Percentiles rank a stretch among this genome's conserved stretches.
These are phyloP conservation scores for Bambusicola thoracicus DNA, from an alignment of 2,113 vertebrate species.

Conservation along the genomic window DNA sequence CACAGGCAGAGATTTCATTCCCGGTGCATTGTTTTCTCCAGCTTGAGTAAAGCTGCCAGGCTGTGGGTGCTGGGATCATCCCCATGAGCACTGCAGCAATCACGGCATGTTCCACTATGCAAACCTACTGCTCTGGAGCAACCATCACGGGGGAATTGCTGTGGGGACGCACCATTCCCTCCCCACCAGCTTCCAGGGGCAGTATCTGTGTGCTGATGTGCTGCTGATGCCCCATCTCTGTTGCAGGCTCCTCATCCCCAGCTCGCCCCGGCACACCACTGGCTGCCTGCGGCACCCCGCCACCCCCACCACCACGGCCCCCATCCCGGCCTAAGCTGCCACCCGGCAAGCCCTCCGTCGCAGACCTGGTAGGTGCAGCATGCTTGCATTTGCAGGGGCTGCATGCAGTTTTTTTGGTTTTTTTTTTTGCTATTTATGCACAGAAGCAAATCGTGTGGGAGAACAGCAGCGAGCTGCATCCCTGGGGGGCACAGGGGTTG, in stretches of 20 bases:
- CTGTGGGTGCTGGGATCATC: accelerated
- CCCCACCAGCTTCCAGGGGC: background rate
- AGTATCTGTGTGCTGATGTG: background rate
- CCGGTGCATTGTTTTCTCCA: accelerated
- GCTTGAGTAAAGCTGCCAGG: accelerated
- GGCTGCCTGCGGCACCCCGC: constrained; percentile 82
- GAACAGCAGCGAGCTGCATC: background rate
- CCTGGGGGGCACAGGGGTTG: too few species aligned
- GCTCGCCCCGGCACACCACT: constrained; percentile 89
- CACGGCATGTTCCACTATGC: accelerated
- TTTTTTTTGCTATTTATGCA: accelerated
- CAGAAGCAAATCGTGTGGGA: accelerated
- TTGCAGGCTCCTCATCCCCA: constrained; percentile 90
- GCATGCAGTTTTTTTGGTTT: too few species aligned
- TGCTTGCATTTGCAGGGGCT: background rate
- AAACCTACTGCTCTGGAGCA: accelerated
- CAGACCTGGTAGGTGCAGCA: constrained; percentile 85
- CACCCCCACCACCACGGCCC: constrained; percentile 89
- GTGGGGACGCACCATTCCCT: background rate
- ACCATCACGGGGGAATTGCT: accelerated
- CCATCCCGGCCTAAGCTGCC: constrained; percentile 93
- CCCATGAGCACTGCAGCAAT: accelerated
- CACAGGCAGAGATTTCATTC: background rate
- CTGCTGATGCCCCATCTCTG: background rate
- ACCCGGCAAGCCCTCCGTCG: constrained; percentile 87